Percentiles rank a stretch among this genome's conserved stretches.
phyloP scores from a whole-genome alignment of 1,140 invertebrate genomes.

The Agraylea sexmaculata region DNA sequence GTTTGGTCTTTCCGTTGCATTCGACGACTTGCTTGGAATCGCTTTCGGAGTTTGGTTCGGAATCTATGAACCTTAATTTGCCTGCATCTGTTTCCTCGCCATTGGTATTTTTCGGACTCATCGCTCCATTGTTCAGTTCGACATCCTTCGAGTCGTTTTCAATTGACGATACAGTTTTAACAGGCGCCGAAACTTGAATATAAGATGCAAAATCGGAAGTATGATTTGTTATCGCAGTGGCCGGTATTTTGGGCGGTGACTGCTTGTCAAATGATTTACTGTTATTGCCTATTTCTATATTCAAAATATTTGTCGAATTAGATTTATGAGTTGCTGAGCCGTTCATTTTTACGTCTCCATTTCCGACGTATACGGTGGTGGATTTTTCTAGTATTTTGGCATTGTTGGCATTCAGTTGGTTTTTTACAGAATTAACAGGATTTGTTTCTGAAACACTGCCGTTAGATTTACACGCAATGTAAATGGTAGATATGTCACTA shows the following conservation, averaged over 20 bases:
- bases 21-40: slow-evolving; percentile 16
- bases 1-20: slow-evolving; percentile 16
- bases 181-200: slow-evolving; percentile 40
- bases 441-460: slow-evolving; percentile 5
- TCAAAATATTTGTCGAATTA: slow-evolving; percentile 24
- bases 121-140: slow-evolving; percentile 9
- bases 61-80: slow-evolving; percentile 19
- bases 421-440: slow-evolving; percentile 20
- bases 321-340: slow-evolving; percentile 25
- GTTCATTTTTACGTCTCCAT: slow-evolving; percentile 30
- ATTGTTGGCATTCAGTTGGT: slow-evolving; percentile 37
- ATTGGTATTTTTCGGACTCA: slow-evolving; percentile 2
- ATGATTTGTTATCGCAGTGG: slow-evolving; percentile 26
- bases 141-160: slow-evolving; percentile 7
- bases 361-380: slow-evolving; percentile 36
- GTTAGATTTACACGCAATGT: slow-evolving; percentile 14
- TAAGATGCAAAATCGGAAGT: slow-evolving; percentile 45
- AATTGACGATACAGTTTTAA: slow-evolving; percentile 24
- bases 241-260: background rate
- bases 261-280: slow-evolving; percentile 8
- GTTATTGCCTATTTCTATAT: slow-evolving; percentile 32
- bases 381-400: slow-evolving; percentile 40
- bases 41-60: slow-evolving; percentile 18
- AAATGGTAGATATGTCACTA: slow-evolving; percentile 26
- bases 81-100: slow-evolving; percentile 16